A percentile compares a stretch with the other conserved stretches of the same genome.
Conservation (phyloP, 2,113 vertebrate species). For the Bothrops jararaca region DNA sequence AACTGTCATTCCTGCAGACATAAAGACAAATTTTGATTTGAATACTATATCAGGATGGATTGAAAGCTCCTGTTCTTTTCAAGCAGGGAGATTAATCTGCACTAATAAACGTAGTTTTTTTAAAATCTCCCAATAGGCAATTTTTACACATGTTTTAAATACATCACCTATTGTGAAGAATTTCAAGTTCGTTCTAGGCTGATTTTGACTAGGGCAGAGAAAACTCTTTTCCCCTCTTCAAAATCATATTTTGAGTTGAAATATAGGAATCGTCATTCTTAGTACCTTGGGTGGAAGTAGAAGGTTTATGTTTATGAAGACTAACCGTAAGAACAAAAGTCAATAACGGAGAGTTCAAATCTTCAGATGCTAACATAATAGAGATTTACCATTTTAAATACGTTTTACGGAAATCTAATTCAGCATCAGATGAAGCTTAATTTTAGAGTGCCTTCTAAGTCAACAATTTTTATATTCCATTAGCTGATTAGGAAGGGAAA, state of each 20-base stretch:
- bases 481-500: not conserved
- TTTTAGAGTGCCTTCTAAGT: not conserved
- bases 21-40: not conserved
- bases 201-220: not conserved
- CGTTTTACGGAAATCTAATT: not conserved
- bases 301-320: not conserved
- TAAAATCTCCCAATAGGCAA: not conserved
- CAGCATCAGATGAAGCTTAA: not conserved
- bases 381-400: not conserved
- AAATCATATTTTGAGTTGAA: not conserved
- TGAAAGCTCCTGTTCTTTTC: not conserved
- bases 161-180: not conserved
- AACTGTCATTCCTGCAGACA: not conserved
- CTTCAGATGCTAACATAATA: not conserved
- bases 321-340: not conserved
- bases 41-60: not conserved
- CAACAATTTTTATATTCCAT: not conserved
- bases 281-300: not conserved
- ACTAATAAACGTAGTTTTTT: not conserved
- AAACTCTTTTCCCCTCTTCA: not conserved
- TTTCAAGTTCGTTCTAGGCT: not conserved
- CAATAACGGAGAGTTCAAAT: not conserved
- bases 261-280: not conserved
- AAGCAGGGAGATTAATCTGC: not conserved
- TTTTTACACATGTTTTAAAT: not conserved